A percentile compares a stretch with the other conserved stretches of the same genome.
These are phyloP conservation scores for Pogonocichla stellata DNA, from an alignment of 2,113 vertebrate genomes.

Conservation along the genomic window DNA sequence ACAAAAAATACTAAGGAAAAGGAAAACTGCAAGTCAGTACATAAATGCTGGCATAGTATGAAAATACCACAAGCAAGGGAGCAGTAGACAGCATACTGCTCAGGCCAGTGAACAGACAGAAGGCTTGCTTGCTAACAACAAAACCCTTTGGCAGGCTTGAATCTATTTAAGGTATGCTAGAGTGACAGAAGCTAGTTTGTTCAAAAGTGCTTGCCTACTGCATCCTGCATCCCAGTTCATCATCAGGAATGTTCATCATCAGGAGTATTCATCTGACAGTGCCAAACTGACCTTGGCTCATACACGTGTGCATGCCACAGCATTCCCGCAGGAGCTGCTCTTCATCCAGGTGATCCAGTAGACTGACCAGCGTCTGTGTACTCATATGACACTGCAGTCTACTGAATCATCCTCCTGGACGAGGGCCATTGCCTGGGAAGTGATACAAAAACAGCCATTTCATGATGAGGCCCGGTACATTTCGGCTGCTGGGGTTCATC, in stretches of 20 bases:
- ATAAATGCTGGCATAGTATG: not conserved
- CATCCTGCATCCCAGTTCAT: not conserved
- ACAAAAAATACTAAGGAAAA: not conserved
- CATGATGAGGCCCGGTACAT: not conserved
- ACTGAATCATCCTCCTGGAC: not conserved
- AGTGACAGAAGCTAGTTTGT: not conserved
- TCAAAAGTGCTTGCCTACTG: not conserved
- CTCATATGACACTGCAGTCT: not conserved
- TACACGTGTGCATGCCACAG: fast-evolving
- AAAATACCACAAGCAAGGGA: not conserved
- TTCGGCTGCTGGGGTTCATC: not conserved
- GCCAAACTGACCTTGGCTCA: not conserved
- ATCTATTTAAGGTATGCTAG: not conserved
- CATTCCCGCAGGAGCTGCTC: not conserved
- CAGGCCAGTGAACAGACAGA: not conserved
- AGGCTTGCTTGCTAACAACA: not conserved
- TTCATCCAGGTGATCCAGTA: not conserved
- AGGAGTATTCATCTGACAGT: not conserved
- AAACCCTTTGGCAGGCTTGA: not conserved
- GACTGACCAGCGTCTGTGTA: not conserved
- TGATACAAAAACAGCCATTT: not conserved
- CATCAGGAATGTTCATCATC: not conserved
- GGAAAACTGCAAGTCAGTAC: not conserved
- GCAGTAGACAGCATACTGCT: not conserved
- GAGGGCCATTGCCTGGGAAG: not conserved